phyloP scores from a whole-genome alignment of 2,113 vertebrate species.

The Delphinus delphis region DNA sequence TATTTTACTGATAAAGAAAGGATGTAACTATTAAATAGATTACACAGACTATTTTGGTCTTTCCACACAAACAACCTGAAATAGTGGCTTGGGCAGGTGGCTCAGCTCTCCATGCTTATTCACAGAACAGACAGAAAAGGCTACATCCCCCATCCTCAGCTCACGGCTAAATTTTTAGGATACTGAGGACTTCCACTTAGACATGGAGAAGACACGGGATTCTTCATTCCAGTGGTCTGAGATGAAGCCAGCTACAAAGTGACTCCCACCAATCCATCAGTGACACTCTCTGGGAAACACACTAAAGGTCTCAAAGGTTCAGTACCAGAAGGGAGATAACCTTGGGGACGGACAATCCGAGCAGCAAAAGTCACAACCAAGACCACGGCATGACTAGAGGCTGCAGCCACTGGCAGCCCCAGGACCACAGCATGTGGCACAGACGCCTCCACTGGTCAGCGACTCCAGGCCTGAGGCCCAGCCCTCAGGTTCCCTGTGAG shows the following conservation, averaged over 20 bases:
- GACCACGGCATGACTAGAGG: neutral
- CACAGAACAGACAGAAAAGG: neutral
- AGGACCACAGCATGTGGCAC: fast-evolving
- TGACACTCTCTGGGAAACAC: neutral
- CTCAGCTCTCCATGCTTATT: neutral
- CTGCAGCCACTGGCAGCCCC: neutral
- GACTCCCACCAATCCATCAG: neutral
- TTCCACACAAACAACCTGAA: neutral
- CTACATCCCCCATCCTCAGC: neutral
- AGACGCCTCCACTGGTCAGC: neutral
- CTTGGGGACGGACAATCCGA: fast-evolving
- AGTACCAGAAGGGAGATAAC: neutral
- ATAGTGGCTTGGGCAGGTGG: neutral
- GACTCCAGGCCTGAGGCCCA: neutral
- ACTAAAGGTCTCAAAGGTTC: neutral
- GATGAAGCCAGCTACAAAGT: neutral
- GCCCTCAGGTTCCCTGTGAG: neutral
- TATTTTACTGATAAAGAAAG: neutral
- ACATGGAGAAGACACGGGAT: neutral
- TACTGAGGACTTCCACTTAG: neutral
- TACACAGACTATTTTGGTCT: neutral
- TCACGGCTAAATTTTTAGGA: neutral
- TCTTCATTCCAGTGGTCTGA: neutral
- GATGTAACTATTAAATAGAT: neutral
- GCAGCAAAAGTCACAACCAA: neutral